These are phyloP conservation scores for Ectropis grisescens DNA, from an alignment of 1,140 invertebrate species.

Conservation along the genomic window DNA sequence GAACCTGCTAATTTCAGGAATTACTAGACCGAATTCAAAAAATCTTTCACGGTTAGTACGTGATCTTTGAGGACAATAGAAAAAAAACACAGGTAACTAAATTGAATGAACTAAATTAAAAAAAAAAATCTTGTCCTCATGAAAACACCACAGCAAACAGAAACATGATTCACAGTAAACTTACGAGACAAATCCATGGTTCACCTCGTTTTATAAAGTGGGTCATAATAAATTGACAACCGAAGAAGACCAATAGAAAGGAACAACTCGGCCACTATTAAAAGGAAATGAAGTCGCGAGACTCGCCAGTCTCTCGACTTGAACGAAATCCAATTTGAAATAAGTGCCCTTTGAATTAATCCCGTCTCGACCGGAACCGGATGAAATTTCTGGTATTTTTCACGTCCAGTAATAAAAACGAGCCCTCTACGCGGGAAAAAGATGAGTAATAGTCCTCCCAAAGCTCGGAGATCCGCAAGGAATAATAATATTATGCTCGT, in stretches of 20 bases:
- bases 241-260: conserved; percentile 22
- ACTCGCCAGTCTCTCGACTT: conserved; percentile 26
- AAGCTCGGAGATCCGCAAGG: conserved; percentile 43
- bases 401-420: conserved; percentile 64
- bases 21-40: too few species aligned
- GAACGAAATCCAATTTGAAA: conserved; percentile 65
- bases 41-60: too few species aligned
- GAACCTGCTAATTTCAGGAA: too few species aligned
- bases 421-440: conserved; percentile 43
- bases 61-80: too few species aligned
- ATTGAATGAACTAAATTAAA: too few species aligned
- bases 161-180: too few species aligned
- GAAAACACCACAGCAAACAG: too few species aligned
- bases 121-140: too few species aligned
- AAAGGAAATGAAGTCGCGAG: conserved; percentile 38
- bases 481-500: conserved; percentile 60
- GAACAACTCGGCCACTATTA: conserved; percentile 42
- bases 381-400: conserved; percentile 67
- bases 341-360: conserved; percentile 68
- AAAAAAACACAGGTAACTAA: too few species aligned
- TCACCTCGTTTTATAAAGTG: too few species aligned
- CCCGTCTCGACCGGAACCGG: conserved; percentile 54
- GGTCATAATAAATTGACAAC: conserved; percentile 11
- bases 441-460: conserved; percentile 55
- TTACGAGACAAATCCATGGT: too few species aligned